Percentiles rank a stretch among this genome's conserved stretches.
Conservation (phyloP, 2,888 invertebrate species). For the Esperia sulphurella region DNA sequence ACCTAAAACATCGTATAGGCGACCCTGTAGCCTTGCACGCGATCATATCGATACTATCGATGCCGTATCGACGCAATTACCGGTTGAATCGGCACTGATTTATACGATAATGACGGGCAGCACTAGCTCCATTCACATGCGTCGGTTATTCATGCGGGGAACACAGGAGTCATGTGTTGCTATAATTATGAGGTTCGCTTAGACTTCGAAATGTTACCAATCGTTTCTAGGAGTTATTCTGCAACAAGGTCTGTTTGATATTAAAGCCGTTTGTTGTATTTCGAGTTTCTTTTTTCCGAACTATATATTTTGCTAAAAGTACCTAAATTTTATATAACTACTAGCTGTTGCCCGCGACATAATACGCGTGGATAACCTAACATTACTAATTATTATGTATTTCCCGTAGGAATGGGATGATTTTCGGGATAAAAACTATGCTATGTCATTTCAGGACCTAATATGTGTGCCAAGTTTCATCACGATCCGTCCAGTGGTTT, state of each 20-base stretch:
- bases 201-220: slow-evolving; percentile 10
- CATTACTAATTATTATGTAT: too few relatives aligned
- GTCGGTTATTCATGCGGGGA: slow-evolving; percentile 27
- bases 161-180: slow-evolving; percentile 35
- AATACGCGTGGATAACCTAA: too few relatives aligned
- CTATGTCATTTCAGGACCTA: too few relatives aligned
- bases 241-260: not conserved
- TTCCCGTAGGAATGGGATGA: too few relatives aligned
- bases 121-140: slow-evolving; percentile 26
- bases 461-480: too few relatives aligned
- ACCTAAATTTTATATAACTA: too few relatives aligned
- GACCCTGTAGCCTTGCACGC: slow-evolving; percentile 6
- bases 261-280: not conserved
- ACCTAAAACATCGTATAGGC: not conserved
- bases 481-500: too few relatives aligned
- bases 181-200: slow-evolving; percentile 21
- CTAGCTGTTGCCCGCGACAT: too few relatives aligned
- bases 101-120: slow-evolving; percentile 37
- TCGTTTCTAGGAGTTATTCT: slow-evolving; percentile 7
- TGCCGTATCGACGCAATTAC: slow-evolving; percentile 35
- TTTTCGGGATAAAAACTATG: too few relatives aligned
- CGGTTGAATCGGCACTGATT: slow-evolving; percentile 26
- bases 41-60: slow-evolving; percentile 38
- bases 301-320: too few relatives aligned
- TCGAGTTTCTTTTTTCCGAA: too few relatives aligned